Conservation (phyloP, 2,113 vertebrate species). For the Nannobrachium achirus region DNA sequence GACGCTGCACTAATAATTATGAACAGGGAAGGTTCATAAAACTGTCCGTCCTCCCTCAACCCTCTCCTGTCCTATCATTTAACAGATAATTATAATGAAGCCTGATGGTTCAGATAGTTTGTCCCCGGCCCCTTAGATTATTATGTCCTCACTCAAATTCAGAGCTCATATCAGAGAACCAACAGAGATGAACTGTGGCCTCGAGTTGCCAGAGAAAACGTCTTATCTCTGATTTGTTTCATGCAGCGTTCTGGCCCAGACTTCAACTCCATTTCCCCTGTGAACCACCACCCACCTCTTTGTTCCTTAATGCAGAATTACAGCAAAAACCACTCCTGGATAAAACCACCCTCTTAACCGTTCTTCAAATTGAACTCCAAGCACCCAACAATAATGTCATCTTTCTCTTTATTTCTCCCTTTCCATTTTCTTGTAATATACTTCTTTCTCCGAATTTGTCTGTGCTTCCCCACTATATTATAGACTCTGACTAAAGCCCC, state of each 20-base stretch:
- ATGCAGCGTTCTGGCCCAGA: background rate
- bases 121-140: no score
- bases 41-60: no score
- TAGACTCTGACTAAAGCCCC: no score
- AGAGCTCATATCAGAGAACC: background rate
- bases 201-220: background rate
- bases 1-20: background rate
- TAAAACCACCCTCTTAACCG: background rate
- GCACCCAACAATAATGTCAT: constrained; percentile 3
- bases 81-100: background rate
- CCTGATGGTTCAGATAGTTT: background rate
- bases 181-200: background rate
- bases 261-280: background rate
- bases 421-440: background rate
- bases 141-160: no score
- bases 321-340: background rate
- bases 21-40: no score
- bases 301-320: background rate
- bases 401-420: background rate
- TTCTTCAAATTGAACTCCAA: background rate
- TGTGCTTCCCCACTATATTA: no score
- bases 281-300: background rate
- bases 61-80: no score
- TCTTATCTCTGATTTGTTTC: constrained; percentile 2
- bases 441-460: background rate